Conservation (phyloP, 2,797 vertebrate genomes). For the Triplophysa yarkandensis region DNA sequence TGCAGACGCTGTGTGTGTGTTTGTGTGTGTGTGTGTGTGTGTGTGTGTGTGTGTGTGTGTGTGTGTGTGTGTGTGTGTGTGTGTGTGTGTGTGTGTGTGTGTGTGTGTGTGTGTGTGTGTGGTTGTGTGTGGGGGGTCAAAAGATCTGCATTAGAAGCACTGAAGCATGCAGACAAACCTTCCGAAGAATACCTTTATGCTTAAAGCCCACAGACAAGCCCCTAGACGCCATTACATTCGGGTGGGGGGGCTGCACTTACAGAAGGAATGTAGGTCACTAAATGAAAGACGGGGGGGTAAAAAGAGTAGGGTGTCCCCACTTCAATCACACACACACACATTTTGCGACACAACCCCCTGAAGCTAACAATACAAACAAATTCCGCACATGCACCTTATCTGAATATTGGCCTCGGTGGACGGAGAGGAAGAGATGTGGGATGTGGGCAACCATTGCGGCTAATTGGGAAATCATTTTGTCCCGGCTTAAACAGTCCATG, state of each 20-base stretch:
- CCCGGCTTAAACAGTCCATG: conserved; percentile 5
- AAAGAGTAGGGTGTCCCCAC: conserved; percentile 39
- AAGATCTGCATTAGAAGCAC: conserved; percentile 39
- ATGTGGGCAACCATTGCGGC: conserved; percentile 13
- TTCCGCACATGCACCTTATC: conserved; percentile 24
- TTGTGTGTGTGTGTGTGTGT: not conserved
- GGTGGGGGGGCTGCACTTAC: conserved; percentile 39
- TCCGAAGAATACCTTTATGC: conserved; percentile 50
- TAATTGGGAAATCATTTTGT: conserved; percentile 22
- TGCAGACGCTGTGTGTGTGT: not conserved
- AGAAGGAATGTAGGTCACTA: conserved; percentile 55
- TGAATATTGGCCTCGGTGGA: conserved; percentile 2
- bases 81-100: not conserved
- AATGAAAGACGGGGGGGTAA: conserved; percentile 30
- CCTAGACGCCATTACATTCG: conserved; percentile 32
- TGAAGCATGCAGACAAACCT: conserved; percentile 35
- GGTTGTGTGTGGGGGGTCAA: not conserved
- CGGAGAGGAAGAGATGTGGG: not conserved
- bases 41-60: no score
- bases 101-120: no score
- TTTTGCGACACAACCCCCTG: conserved; percentile 29
- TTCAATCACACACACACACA: conserved; percentile 17
- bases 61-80: not conserved
- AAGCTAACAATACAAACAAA: conserved; percentile 32
- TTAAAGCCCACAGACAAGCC: conserved; percentile 45